Evolutionary conservation across 2,888 invertebrate genomes (phyloP).

Genomic region (Aspidiotus rigidus): DNA sequence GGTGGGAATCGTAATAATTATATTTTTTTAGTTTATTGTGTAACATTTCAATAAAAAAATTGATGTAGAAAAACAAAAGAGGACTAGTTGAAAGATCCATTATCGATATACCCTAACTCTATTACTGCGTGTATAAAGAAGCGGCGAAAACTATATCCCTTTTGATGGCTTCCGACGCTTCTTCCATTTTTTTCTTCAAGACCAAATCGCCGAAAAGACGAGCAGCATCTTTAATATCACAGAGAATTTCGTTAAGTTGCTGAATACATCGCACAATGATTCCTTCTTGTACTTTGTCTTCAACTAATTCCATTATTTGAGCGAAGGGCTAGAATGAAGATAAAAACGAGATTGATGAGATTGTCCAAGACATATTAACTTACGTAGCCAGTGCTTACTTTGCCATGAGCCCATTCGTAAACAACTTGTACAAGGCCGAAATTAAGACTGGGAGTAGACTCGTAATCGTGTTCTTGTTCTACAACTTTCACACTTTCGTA

Average conservation of each 20-base stretch:
- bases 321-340: constrained; percentile 54
- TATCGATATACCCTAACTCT: too few species aligned
- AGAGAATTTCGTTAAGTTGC: constrained; percentile 82
- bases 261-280: constrained; percentile 96
- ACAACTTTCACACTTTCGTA: constrained; percentile 24
- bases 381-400: constrained; percentile 47
- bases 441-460: constrained; percentile 57
- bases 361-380: too few species aligned
- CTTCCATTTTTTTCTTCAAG: constrained; percentile 88
- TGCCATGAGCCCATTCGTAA: constrained; percentile 89
- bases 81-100: too few species aligned
- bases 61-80: too few species aligned
- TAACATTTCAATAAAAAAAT: too few species aligned
- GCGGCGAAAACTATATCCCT: constrained; percentile 97
- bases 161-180: constrained; percentile 83
- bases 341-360: background rate
- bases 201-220: constrained; percentile 81
- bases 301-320: constrained; percentile 83
- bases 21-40: background rate
- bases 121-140: constrained; percentile 68
- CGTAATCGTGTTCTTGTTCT: constrained; percentile 39
- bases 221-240: constrained; percentile 86
- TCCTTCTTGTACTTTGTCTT: constrained; percentile 77
- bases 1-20: background rate
- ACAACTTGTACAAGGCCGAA: constrained; percentile 91